A percentile compares a stretch with the other conserved stretches of the same genome.
These are phyloP conservation scores for Dugesia japonica DNA, from an alignment of 2,888 invertebrate genomes.

Conservation along the genomic window DNA sequence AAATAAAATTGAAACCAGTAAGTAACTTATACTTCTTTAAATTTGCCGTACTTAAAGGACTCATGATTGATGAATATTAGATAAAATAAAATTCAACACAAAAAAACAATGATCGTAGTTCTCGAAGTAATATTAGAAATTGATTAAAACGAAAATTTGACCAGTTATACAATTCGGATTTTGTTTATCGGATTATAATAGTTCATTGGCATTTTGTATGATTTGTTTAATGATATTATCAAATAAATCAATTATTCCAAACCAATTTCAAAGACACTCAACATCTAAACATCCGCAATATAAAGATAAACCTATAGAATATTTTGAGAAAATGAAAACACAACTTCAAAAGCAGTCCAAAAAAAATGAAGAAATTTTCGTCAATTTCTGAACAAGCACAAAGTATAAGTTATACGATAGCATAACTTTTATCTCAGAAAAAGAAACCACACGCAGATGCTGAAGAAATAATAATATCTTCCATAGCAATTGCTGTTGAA, in stretches of 20 bases:
- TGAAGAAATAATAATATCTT: background rate
- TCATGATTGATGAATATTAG: no score
- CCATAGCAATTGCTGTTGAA: background rate
- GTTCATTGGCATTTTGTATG: background rate
- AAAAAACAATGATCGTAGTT: no score
- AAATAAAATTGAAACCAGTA: no score
- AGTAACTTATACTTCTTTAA: no score
- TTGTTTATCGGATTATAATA: background rate
- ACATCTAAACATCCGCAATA: background rate
- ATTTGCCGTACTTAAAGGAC: no score
- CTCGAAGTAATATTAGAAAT: no score
- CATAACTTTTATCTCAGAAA: background rate
- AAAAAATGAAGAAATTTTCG: background rate
- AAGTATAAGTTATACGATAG: background rate
- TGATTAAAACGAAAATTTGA: background rate
- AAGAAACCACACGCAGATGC: background rate
- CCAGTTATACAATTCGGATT: background rate
- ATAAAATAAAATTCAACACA: no score
- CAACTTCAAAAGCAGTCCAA: background rate
- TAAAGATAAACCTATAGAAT: background rate
- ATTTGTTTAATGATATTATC: background rate
- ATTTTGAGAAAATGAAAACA: background rate
- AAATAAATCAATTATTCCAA: background rate
- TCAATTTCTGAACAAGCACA: background rate
- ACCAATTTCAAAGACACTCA: background rate